Percentiles rank a stretch among this genome's conserved stretches.
These are phyloP conservation scores for Parnassius orleans DNA, from an alignment of 2,888 invertebrate species.

Conservation along the genomic window DNA sequence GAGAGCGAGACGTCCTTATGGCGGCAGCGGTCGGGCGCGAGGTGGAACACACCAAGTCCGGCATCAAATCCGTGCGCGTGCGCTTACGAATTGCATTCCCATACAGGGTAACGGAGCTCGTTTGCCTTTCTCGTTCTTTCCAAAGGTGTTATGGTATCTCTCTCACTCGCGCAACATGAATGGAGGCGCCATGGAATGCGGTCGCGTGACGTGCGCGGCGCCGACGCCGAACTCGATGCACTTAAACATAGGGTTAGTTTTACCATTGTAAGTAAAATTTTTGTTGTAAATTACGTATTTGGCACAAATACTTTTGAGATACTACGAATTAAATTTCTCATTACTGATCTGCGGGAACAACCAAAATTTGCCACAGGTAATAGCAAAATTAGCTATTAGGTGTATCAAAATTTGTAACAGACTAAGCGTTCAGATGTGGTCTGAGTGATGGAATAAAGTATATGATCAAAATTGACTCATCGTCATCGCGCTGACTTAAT, in stretches of 20 bases:
- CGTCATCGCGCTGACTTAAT: conserved; percentile 34
- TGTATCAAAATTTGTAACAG: not conserved
- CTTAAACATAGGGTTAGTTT: conserved; percentile 66
- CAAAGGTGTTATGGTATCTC: conserved; percentile 52
- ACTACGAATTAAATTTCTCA: conserved; percentile 2
- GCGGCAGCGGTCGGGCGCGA: conserved; percentile 44
- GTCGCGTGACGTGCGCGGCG: conserved; percentile 82
- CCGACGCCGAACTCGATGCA: conserved; percentile 80
- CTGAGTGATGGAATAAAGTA: conserved; percentile 8
- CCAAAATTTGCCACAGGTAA: no score
- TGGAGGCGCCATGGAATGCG: conserved; percentile 82
- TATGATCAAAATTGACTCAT: conserved; percentile 2
- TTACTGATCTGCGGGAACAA: not conserved
- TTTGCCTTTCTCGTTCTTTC: conserved; percentile 63
- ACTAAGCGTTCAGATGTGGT: not conserved
- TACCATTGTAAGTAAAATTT: conserved; percentile 41
- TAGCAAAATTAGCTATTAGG: not conserved
- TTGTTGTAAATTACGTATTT: conserved; percentile 16
- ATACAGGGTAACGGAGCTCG: conserved; percentile 73
- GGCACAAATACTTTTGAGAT: not conserved
- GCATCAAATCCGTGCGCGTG: conserved; percentile 67
- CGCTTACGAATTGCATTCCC: conserved; percentile 77
- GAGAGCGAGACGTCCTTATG: conserved; percentile 55
- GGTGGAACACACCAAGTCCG: conserved; percentile 62
- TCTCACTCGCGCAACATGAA: conserved; percentile 73